phyloP scores from a whole-genome alignment of 2,888 invertebrate genomes.

The Sclerodermus sp. region DNA sequence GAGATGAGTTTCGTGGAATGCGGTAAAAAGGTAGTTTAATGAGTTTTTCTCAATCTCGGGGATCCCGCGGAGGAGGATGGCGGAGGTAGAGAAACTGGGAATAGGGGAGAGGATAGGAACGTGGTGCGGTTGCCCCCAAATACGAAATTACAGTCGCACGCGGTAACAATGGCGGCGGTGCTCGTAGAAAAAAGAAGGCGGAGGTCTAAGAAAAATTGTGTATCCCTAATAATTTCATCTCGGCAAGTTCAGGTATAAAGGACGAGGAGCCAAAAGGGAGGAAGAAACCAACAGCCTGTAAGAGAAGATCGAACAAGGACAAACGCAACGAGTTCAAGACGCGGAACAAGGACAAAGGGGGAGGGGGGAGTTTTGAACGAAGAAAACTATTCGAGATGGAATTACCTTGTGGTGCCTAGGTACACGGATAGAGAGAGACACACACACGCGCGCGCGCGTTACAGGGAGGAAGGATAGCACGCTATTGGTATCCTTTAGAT shows the following conservation, averaged over 20 bases:
- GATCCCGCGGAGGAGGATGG: not conserved
- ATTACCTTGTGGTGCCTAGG: slow-evolving; percentile 22
- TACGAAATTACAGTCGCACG: slow-evolving; percentile 13
- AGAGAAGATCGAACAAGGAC: too few species aligned
- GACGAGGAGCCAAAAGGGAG: not conserved
- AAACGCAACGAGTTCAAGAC: too few species aligned
- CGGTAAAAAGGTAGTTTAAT: slow-evolving; percentile 3
- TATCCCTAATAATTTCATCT: slow-evolving; percentile 27
- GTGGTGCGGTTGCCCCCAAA: too few species aligned
- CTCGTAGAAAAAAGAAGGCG: not conserved
- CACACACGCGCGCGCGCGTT: slow-evolving; percentile 2
- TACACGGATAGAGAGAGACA: not conserved
- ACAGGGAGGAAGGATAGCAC: too few species aligned
- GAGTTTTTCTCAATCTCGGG: slow-evolving; percentile 1
- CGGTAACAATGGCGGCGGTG: slow-evolving; percentile 1
- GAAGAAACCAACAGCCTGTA: too few species aligned
- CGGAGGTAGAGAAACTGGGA: too few species aligned
- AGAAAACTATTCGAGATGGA: slow-evolving; percentile 29
- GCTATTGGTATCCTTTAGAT: slow-evolving; percentile 34
- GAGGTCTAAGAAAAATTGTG: slow-evolving; percentile 16
- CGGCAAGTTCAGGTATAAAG: slow-evolving; percentile 24
- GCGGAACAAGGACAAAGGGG: slow-evolving; percentile 2
- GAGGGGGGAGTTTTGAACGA: slow-evolving; percentile 14
- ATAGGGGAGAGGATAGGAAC: too few species aligned
- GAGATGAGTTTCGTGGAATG: not conserved